Evolutionary conservation across 1,140 invertebrate genomes (phyloP).

Genomic region (Agrilus planipennis): DNA sequence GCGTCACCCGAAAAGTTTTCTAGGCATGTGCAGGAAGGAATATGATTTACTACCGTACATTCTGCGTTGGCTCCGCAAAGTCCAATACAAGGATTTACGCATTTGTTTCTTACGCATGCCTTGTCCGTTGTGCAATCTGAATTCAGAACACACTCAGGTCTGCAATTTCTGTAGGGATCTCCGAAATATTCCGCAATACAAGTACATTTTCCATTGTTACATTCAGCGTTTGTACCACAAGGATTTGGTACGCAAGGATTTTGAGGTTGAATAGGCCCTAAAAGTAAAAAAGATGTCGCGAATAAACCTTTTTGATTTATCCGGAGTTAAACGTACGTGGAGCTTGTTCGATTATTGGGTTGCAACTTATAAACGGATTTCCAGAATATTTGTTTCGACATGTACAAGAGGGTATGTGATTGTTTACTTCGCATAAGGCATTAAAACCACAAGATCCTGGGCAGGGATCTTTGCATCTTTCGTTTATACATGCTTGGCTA

Average conservation of each 20-base stretch:
- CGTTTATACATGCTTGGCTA: constrained; percentile 51
- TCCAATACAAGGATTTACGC: constrained; percentile 52
- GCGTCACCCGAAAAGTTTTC: constrained; percentile 47
- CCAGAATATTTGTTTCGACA: constrained; percentile 55
- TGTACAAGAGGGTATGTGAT: constrained; percentile 56
- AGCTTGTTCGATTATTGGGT: constrained; percentile 36
- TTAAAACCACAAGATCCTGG: constrained; percentile 53
- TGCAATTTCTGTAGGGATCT: constrained; percentile 51
- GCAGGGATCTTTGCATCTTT: constrained; percentile 61
- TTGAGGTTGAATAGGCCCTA: constrained; percentile 21
- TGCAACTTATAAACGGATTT: constrained; percentile 53
- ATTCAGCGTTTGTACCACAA: constrained; percentile 50
- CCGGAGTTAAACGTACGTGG: constrained; percentile 32
- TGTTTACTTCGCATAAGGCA: constrained; percentile 53
- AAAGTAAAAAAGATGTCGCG: constrained; percentile 3
- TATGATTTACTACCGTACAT: constrained; percentile 55
- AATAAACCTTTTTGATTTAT: constrained; percentile 3
- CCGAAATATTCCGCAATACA: constrained; percentile 54
- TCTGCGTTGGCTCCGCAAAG: constrained; percentile 53
- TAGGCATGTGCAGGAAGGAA: constrained; percentile 56
- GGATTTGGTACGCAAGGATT: constrained; percentile 52
- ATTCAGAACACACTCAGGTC: constrained; percentile 55
- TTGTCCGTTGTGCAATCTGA: constrained; percentile 50
- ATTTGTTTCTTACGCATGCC: constrained; percentile 56
- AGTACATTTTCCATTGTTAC: constrained; percentile 45